A percentile compares a stretch with the other conserved stretches of the same genome.
phyloP scores from a whole-genome alignment of 2,797 vertebrate genomes.

The Furcifer pardalis region DNA sequence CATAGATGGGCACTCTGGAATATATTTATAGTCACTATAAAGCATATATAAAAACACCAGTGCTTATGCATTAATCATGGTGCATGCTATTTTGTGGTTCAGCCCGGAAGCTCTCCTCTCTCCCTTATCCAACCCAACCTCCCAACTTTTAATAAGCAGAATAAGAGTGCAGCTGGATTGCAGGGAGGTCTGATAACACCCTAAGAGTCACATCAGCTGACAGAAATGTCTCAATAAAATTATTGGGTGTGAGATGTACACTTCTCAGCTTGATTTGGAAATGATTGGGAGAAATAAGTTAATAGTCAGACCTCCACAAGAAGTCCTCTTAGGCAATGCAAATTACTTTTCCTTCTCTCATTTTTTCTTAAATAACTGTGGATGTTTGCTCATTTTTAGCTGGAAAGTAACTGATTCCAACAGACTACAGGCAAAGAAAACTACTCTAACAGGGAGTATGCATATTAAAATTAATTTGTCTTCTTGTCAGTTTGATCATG shows the following conservation, averaged over 20 bases:
- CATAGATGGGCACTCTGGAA: too few relatives aligned
- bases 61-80: too few relatives aligned
- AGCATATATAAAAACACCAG: too few relatives aligned
- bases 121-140: too few relatives aligned
- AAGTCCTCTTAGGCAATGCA: not conserved
- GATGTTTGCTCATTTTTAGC: not conserved
- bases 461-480: not conserved
- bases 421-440: not conserved
- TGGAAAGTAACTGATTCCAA: not conserved
- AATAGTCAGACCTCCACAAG: not conserved
- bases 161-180: not conserved
- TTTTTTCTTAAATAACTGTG: not conserved
- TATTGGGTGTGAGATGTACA: not conserved
- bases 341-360: not conserved
- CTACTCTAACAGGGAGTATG: too few relatives aligned
- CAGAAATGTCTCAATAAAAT: not conserved
- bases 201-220: not conserved
- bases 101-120: not conserved
- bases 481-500: not conserved
- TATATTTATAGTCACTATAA: not conserved
- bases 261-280: not conserved
- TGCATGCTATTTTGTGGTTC: too few relatives aligned
- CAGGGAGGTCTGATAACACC: not conserved
- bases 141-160: not conserved
- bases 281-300: not conserved